Percentiles rank a stretch among this genome's conserved stretches.
Conservation (phyloP, 2,888 invertebrate genomes). For the Trichacis sp. region DNA sequence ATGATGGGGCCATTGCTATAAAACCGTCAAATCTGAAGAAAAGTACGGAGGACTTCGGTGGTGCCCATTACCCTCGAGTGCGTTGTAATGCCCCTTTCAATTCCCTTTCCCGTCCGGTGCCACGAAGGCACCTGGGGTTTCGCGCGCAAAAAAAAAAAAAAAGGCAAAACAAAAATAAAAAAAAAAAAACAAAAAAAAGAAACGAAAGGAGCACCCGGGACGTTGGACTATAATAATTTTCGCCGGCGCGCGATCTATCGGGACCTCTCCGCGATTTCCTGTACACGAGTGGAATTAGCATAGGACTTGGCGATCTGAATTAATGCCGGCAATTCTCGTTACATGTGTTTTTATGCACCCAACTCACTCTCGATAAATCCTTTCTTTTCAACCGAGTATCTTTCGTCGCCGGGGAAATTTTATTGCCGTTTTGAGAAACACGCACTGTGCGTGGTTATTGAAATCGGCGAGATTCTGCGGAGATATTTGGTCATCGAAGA, state of each 20-base stretch:
- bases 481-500: too few species aligned
- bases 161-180: constrained; percentile 15
- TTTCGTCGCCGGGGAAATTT: constrained; percentile 5
- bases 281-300: constrained; percentile 57
- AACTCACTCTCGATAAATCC: constrained; percentile 22
- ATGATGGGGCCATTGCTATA: neutral
- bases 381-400: constrained; percentile 1
- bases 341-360: constrained; percentile 49
- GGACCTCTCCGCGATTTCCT: constrained; percentile 51
- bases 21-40: constrained; percentile 26
- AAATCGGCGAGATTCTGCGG: too few species aligned
- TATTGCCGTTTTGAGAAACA: constrained; percentile 6
- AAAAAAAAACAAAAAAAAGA: neutral
- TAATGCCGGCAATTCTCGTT: constrained; percentile 56
- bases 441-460: too few species aligned
- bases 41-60: constrained; percentile 24
- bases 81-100: constrained; percentile 28
- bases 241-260: constrained; percentile 22
- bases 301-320: constrained; percentile 54
- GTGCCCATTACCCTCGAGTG: constrained; percentile 38
- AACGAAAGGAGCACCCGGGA: constrained; percentile 27
- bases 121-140: constrained; percentile 31
- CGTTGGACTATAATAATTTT: constrained; percentile 47
- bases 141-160: constrained; percentile 23
- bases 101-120: constrained; percentile 5